Conservation (phyloP, 2,113 vertebrate species). For the Tragulus kanchil region DNA sequence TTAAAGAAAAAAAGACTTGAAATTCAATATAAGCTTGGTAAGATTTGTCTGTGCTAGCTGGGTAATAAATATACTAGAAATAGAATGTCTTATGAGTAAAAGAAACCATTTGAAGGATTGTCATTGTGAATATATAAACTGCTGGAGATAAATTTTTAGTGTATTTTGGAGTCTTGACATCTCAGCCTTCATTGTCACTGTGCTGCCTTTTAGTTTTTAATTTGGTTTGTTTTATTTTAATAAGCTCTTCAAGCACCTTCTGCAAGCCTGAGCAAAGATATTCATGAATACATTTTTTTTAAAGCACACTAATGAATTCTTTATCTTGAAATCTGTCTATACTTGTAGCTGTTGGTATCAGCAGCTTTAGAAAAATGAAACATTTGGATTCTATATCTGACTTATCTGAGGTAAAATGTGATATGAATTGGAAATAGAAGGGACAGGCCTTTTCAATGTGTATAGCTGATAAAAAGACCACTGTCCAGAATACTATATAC, state of each 20-base stretch:
- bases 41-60: not conserved
- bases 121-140: slow-evolving; percentile 55
- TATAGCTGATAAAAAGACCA: not conserved
- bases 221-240: slow-evolving; percentile 56
- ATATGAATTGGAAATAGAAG: slow-evolving; percentile 47
- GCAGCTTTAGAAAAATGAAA: slow-evolving; percentile 69
- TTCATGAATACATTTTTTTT: slow-evolving; percentile 74
- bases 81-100: slow-evolving; percentile 16
- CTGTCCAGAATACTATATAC: not conserved
- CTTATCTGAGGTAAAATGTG: slow-evolving; percentile 52
- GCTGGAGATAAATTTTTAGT: slow-evolving; percentile 53
- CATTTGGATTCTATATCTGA: slow-evolving; percentile 55
- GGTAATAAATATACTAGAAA: not conserved
- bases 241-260: slow-evolving; percentile 68
- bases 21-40: slow-evolving; percentile 2
- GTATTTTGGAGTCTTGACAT: slow-evolving; percentile 61
- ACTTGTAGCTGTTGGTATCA: slow-evolving; percentile 59
- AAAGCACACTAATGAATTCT: slow-evolving; percentile 70
- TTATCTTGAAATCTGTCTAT: slow-evolving; percentile 71
- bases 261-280: slow-evolving; percentile 58
- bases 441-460: not conserved
- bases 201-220: slow-evolving; percentile 62
- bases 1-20: slow-evolving; percentile 56
- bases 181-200: slow-evolving; percentile 48
- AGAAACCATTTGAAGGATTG: slow-evolving; percentile 29